Base-by-base conservation (phyloP, 1,140 invertebrate species). In the Eupeodes corollae region DNA sequence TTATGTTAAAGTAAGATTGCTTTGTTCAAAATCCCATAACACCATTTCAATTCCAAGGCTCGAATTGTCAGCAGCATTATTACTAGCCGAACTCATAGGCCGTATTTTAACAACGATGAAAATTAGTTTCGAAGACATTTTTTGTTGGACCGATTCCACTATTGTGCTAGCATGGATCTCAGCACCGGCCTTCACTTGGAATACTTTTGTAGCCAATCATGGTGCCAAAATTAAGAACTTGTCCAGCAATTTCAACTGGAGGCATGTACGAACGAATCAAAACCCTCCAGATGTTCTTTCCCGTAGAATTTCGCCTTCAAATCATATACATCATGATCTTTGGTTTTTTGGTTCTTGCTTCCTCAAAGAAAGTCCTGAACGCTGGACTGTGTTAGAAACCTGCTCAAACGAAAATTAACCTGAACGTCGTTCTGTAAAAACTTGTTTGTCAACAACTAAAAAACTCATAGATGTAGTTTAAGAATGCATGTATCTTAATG, bases 121-220 rank as follows among this genome's bases (percentile, higher is more conserved):
- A 9, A 9, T 10, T n/a, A n/a, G n/a, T n/a, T n/a, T n/a, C n/a
- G n/a, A n/a, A n/a, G n/a, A n/a, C n/a, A 45, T 35, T 8, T 18
- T 15, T 18, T 46, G 9, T 19, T 50, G 49, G 49, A 40, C 44
- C 6, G 49, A 50, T 42, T 46, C 44, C 2, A 15, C 33, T 21
- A 44, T 55, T 13, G 44, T 47, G 1, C 31, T 50, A 8, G 3
- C 32, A 3, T 50, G 47, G 46, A 41, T 43, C 39, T 44, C 44
- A 16, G 32, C 31, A 8, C 16, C 21, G 2, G n/a, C 46, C 10
- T 30, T 31, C 2, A 46, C 41, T 34, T 44, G 50, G 2, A 53
- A 57, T 39, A 58, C 55, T 6, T 63, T 55, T 48, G 58, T 58
- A 14, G 54, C 55, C 2, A 60, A 63, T 44, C 45, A 58, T 35